A percentile compares a stretch with the other conserved stretches of the same genome.
Evolutionary conservation across 2,888 invertebrate genomes (phyloP).

Genomic region (Drosophila multiciliata): DNA sequence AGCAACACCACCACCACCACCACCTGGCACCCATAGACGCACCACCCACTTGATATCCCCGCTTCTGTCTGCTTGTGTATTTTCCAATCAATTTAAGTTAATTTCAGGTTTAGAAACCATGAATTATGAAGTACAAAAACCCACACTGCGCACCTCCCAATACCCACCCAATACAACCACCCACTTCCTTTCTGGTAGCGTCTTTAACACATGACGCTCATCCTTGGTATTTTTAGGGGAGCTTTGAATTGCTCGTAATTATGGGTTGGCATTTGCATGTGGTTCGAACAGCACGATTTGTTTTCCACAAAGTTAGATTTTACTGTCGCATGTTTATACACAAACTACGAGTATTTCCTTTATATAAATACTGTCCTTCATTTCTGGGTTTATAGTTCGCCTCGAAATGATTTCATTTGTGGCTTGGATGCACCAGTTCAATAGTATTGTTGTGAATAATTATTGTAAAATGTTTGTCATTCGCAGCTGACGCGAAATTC

Average conservation of each 20-base stretch:
- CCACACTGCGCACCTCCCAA: not conserved
- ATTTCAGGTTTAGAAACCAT: conserved; percentile 60
- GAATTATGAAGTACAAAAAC: conserved; percentile 63
- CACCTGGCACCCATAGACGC: conserved; percentile 1
- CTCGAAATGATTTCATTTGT: conserved; percentile 68
- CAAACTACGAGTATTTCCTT: conserved; percentile 58
- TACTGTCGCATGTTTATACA: conserved; percentile 80
- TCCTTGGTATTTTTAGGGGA: conserved; percentile 31
- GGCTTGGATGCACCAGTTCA: conserved; percentile 23
- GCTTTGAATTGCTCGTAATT: conserved; percentile 41
- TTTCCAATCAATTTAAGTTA: conserved; percentile 72
- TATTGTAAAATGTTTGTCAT: conserved; percentile 46
- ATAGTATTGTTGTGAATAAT: conserved; percentile 64
- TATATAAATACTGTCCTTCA: no score
- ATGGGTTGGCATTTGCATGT: conserved; percentile 25
- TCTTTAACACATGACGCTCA: conserved; percentile 74
- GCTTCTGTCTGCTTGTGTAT: conserved; percentile 53
- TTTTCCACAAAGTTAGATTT: conserved; percentile 75
- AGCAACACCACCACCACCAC: conserved; percentile 49
- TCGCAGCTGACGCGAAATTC: conserved; percentile 36
- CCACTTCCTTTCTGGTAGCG: conserved; percentile 19
- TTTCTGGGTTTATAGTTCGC: no score
- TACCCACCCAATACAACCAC: not conserved
- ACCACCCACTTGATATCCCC: conserved; percentile 7
- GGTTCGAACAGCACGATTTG: conserved; percentile 63